Evolutionary conservation across 2,888 invertebrate species (phyloP).

Genomic region (Parnassius orleans): DNA sequence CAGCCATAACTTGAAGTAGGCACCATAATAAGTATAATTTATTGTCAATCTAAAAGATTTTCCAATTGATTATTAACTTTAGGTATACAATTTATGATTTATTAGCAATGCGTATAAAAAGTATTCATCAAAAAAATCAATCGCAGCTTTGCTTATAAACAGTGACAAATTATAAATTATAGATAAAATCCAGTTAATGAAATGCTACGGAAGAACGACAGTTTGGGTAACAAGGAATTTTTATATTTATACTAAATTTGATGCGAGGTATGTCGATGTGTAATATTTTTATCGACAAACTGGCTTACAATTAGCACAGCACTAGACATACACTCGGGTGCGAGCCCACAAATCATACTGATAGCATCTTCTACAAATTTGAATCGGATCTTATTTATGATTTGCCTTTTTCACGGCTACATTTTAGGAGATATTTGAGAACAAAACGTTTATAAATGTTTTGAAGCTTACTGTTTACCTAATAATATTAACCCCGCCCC

Average conservation of each 20-base stretch:
- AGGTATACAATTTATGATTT: no score
- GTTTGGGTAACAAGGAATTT: no score
- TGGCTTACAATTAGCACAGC: conserved; percentile 70
- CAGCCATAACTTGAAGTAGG: conserved; percentile 1
- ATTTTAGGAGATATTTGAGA: conserved; percentile 76
- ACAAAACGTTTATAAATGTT: conserved; percentile 76
- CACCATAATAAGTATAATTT: conserved; percentile 5
- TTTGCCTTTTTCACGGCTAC: conserved; percentile 80
- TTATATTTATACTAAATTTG: no score
- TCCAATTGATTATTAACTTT: no score
- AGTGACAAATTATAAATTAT: no score
- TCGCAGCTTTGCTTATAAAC: no score
- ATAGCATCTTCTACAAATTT: conserved; percentile 82
- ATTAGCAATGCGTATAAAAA: no score
- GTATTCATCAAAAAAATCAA: no score
- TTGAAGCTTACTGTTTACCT: conserved; percentile 66
- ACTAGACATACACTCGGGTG: conserved; percentile 77
- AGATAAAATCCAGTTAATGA: no score
- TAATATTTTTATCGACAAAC: conserved; percentile 39
- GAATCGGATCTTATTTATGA: conserved; percentile 82
- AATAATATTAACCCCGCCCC: conserved; percentile 49
- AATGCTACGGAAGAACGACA: no score
- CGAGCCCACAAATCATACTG: conserved; percentile 79
- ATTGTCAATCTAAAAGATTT: not conserved
- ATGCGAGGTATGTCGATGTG: no score